Base-by-base conservation (phyloP, 2,797 vertebrate genomes). In the Phoeniculus purpureus region DNA sequence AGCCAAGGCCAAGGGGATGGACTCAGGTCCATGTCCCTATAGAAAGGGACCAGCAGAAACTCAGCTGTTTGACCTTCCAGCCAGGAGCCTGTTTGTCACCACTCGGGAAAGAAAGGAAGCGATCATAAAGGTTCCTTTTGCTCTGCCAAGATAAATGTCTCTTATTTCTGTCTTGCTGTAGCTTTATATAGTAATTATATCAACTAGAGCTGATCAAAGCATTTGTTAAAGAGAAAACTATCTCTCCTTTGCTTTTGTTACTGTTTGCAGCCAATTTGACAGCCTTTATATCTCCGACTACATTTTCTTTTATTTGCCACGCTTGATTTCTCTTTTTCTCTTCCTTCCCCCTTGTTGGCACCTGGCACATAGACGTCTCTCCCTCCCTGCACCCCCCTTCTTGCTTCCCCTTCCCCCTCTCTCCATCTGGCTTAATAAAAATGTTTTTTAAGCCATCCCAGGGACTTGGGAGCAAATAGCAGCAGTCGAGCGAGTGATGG, bases 291-390 rank as follows among this genome's bases (percentile, higher is more conserved):
- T 98, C 98, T 72, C 97, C 94, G 32, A 98, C 97, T n/a, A 95
- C 97, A 93, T 97, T 98, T 92, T 98, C 98, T 98, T 96, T 97
- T 98, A 97, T 98, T 98, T 98, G 98, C 98, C 77, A 97, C 97
- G 85, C 98, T 98, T 77, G 98, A 98, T 95, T 97, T 97, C 87
- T 88, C 97, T 90, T 93, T 98, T 94, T 98, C 98, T 94, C 97
- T 97, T 98, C 90, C 98, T 97, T 89, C 94, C 95, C 87, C 98
- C 97, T 93, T 98, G 97, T 91, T 97, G 97, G 66, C 97, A 97
- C 96, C 98, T 98, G 95, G 96, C 94, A 96, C 68, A 68, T 72
- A 95, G 85, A 93, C 2, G 66, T 47, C 78, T 95, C 96, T 97
- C 91, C 31, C 75, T 92, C 76, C 97, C 91, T 15, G 13, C 43